Evolutionary conservation across 2,797 vertebrate species (phyloP).

Genomic region (Danio kyathit): DNA sequence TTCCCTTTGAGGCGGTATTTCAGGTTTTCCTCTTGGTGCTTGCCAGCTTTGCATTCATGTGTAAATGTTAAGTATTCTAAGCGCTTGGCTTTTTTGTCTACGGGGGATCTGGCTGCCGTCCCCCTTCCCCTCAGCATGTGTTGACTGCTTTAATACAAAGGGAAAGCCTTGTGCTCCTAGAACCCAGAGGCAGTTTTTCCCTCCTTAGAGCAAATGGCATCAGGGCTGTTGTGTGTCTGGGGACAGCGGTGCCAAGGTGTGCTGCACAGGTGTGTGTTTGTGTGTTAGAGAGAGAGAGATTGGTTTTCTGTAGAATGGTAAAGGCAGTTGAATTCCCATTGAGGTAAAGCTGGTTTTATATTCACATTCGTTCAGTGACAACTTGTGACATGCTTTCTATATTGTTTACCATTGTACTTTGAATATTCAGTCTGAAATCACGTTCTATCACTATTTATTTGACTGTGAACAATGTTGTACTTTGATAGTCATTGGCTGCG

Average conservation of each 20-base stretch:
- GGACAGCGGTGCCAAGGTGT: conserved; percentile 5
- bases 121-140: conserved; percentile 27
- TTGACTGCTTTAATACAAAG: conserved; percentile 18
- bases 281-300: conserved; percentile 39
- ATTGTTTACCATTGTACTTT: too few species aligned
- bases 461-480: too few species aligned
- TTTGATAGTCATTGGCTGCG: too few species aligned
- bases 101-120: conserved; percentile 12
- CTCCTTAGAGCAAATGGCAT: conserved; percentile 5
- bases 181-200: neutral
- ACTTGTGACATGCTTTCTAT: too few species aligned
- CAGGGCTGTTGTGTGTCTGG: neutral
- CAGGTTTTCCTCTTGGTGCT: conserved; percentile 23
- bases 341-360: too few species aligned
- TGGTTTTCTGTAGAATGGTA: conserved; percentile 15
- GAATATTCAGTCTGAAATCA: too few species aligned
- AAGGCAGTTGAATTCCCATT: conserved; percentile 5
- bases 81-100: conserved; percentile 31
- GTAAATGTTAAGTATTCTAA: conserved; percentile 40
- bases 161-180: conserved; percentile 6
- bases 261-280: conserved; percentile 35
- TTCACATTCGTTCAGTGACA: too few species aligned
- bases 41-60: conserved; percentile 50
- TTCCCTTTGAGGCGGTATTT: conserved; percentile 24
- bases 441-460: too few species aligned